A percentile compares a stretch with the other conserved stretches of the same genome.
These are phyloP conservation scores for Diogma glabrata DNA, from an alignment of 2,888 invertebrate genomes.

Conservation along the genomic window DNA sequence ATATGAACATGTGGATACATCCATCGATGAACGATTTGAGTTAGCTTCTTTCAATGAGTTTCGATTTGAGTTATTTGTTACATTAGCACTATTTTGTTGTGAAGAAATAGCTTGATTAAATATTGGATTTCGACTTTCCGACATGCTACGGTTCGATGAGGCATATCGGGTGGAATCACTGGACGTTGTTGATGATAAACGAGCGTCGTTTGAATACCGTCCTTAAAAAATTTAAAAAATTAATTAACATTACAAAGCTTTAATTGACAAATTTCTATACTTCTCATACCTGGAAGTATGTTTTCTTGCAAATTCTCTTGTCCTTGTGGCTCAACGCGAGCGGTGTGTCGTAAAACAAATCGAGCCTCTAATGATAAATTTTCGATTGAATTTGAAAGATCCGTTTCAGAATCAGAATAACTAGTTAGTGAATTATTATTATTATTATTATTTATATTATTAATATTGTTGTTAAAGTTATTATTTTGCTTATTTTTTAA, in stretches of 20 bases:
- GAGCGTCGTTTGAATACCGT: constrained; percentile 18
- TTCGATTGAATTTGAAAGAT: constrained; percentile 82
- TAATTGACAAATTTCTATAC: too few relatives aligned
- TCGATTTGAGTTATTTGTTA: constrained; percentile 43
- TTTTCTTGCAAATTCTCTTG: constrained; percentile 61
- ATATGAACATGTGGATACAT: constrained; percentile 67
- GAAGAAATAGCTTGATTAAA: constrained; percentile 12
- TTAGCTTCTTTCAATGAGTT: constrained; percentile 50
- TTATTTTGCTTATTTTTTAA: constrained; percentile 4
- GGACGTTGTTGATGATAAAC: constrained; percentile 20
- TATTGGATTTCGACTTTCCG: constrained; percentile 19
- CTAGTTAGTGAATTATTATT: constrained; percentile 18
- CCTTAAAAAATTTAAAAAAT: constrained; percentile 11
- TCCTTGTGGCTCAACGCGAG: constrained; percentile 83
- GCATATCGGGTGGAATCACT: constrained; percentile 19
- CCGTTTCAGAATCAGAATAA: constrained; percentile 77
- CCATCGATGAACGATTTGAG: constrained; percentile 51
- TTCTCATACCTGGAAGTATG: constrained; percentile 25
- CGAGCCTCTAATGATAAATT: constrained; percentile 77
- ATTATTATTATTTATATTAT: constrained; percentile 11
- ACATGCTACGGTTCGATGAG: constrained; percentile 20
- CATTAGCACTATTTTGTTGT: constrained; percentile 11
- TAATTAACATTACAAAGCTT: too few relatives aligned
- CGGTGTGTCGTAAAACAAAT: constrained; percentile 58
- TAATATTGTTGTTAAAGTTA: too few relatives aligned